These are phyloP conservation scores for Tribolium freemani DNA, from an alignment of 2,888 invertebrate species.

Conservation along the genomic window DNA sequence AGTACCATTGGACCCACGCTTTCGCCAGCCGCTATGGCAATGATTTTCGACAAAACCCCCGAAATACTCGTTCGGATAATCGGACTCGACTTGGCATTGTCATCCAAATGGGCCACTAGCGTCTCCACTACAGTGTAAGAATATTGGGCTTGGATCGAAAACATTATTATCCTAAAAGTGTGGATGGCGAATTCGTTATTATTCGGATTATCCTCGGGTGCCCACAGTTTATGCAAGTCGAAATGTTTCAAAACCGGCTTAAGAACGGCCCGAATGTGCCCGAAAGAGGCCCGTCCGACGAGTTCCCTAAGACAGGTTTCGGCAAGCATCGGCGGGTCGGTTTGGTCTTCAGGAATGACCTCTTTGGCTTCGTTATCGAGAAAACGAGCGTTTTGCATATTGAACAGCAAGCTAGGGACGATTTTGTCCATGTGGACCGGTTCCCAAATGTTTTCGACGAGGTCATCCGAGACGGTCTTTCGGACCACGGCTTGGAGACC, in stretches of 20 bases:
- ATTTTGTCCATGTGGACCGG: constrained; percentile 99
- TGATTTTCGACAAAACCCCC: constrained; percentile 94
- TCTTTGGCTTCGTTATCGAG: constrained; percentile 64
- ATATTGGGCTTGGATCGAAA: constrained; percentile 98
- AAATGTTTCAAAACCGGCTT: constrained; percentile 94
- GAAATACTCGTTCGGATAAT: constrained; percentile 93
- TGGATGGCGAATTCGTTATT: constrained; percentile 93
- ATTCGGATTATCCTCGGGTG: constrained; percentile 70
- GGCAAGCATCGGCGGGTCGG: constrained; percentile 84
- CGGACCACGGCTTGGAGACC: constrained; percentile 97
- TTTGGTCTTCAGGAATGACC: constrained; percentile 62
- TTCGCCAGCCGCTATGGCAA: constrained; percentile 96
- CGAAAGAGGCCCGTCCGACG: constrained; percentile 95
- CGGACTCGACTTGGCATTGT: constrained; percentile 73
- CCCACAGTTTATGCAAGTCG: constrained; percentile 97
- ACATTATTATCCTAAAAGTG: constrained; percentile 98
- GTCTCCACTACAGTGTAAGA: constrained; percentile 98
- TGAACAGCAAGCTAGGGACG: constrained; percentile 96
- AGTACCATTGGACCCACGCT: constrained; percentile 96
- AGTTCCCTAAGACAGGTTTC: constrained; percentile 96
- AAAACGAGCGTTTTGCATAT: constrained; percentile 82
- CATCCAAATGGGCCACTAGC: constrained; percentile 94
- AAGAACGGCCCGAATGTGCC: constrained; percentile 91
- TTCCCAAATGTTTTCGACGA: constrained; percentile 99
- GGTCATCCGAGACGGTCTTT: constrained; percentile 97